Evolutionary conservation across 2,113 vertebrate species (phyloP).

Genomic region (Erythrolamprus reginae): DNA sequence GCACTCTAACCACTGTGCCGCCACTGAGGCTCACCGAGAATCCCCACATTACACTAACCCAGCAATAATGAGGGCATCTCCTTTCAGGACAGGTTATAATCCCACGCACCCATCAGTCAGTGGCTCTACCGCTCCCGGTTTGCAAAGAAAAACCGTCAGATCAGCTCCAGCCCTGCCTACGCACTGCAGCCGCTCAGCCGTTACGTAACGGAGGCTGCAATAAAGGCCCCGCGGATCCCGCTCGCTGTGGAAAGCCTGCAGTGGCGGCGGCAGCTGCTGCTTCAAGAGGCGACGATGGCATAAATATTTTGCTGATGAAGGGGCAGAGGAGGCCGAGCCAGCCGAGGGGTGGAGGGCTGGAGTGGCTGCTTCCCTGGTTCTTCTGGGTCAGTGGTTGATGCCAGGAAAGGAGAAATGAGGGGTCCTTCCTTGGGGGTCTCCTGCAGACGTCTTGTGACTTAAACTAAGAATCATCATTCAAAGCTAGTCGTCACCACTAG

Average conservation of each 20-base stretch:
- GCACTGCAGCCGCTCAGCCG: not conserved
- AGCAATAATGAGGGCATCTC: not conserved
- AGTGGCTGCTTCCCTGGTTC: not conserved
- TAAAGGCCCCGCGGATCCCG: not conserved
- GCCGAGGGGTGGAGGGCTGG: no score
- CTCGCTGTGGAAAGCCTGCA: not conserved
- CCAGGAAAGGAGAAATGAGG: no score
- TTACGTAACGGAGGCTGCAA: not conserved
- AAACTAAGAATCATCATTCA: no score
- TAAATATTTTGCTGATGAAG: not conserved
- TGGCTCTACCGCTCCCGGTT: no score
- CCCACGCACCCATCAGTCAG: not conserved
- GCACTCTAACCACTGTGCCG: no score
- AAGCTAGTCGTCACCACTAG: no score
- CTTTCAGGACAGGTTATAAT: not conserved
- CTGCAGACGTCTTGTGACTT: no score
- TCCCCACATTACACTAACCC: not conserved
- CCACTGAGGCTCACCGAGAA: no score
- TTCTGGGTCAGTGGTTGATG: not conserved
- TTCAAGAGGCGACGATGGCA: not conserved
- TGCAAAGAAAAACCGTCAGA: not conserved
- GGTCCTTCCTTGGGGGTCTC: no score
- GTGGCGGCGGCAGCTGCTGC: no score
- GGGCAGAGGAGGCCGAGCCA: not conserved
- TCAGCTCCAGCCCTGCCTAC: no score